Evolutionary conservation across 2,888 invertebrate genomes (phyloP), one percentile per base, ranked within the genome.

Genomic region (Nephrotoma guestfalica): DNA sequence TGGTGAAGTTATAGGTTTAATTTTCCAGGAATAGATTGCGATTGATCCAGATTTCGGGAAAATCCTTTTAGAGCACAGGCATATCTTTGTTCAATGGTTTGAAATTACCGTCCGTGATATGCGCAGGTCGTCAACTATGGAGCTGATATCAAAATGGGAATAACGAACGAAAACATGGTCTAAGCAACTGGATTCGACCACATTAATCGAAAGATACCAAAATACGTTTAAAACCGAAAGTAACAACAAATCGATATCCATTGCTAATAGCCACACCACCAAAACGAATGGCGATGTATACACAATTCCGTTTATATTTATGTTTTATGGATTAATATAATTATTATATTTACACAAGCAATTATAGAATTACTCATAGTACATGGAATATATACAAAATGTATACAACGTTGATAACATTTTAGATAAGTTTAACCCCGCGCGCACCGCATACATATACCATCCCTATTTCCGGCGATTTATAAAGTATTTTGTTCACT

Each of bases 241-340:
- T 11, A 71, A 71, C 71, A 71, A 71, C 30, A 71, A 71, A 71
- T 71, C 71, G 71, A 71, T 71, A 30, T 71, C 30, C 30, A 71
- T 71, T 18, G 71, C 71, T 71, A 71, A 71, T 71, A 71, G 71
- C 18, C 71, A 71, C 71, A 71, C 71, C 71, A 71, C 71, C 71
- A 71, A 71, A 71, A 71, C 71, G 71, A 71, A 71, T 71, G 71
- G 71, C 71, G 71, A 71, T 71, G 71, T 71, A 71, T 30, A 30
- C 71, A 71, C 71, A 71, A 71, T 71, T 51, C 51, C 51, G 15
- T 51, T 51, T 51, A 30, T 18, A 9, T 71, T 71, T 71, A 71
- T 71, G 41, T 84, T 84, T 84, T 84, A 84, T 84, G 84, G 84
- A 84, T 84, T 84, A 84, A 84, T 41, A 84, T 84, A 84, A 84